phyloP scores from a whole-genome alignment of 1,140 invertebrate species.

The Streblospio benedicti region DNA sequence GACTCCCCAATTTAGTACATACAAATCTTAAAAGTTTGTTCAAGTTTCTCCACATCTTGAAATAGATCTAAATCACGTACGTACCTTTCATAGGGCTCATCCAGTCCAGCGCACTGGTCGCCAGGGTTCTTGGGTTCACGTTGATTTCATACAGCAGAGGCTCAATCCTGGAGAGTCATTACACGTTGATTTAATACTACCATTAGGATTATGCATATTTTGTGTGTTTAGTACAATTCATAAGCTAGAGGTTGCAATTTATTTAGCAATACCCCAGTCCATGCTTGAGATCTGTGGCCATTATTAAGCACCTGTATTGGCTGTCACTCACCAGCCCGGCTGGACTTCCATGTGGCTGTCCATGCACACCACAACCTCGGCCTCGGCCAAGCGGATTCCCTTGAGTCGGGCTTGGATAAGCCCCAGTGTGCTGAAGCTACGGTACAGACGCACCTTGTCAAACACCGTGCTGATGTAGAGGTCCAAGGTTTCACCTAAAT shows the following conservation, averaged over 20 bases:
- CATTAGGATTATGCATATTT: too few relatives aligned
- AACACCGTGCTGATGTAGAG: slow-evolving; percentile 10
- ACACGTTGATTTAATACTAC: too few relatives aligned
- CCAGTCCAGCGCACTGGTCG: slow-evolving; percentile 3
- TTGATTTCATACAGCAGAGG: not conserved
- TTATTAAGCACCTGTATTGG: not conserved
- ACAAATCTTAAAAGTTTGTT: too few relatives aligned
- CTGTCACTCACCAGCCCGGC: slow-evolving; percentile 7
- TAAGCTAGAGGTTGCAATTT: too few relatives aligned
- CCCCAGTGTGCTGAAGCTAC: slow-evolving; percentile 46
- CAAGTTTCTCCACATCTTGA: too few relatives aligned
- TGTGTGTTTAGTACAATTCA: not conserved
- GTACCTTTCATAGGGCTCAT: too few relatives aligned
- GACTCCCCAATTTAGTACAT: too few relatives aligned
- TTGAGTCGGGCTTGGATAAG: slow-evolving; percentile 80
- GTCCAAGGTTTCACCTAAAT: not conserved
- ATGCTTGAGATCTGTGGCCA: too few relatives aligned
- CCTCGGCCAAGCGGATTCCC: slow-evolving; percentile 71
- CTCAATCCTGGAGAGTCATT: not conserved
- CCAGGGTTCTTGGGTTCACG: not conserved
- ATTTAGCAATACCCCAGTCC: too few relatives aligned
- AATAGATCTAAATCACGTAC: too few relatives aligned
- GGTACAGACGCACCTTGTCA: not conserved
- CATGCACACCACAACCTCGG: slow-evolving; percentile 83
- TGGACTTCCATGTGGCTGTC: slow-evolving; percentile 89